Conservation (phyloP, 1,140 invertebrate species). For the Diorhabda elongata region DNA sequence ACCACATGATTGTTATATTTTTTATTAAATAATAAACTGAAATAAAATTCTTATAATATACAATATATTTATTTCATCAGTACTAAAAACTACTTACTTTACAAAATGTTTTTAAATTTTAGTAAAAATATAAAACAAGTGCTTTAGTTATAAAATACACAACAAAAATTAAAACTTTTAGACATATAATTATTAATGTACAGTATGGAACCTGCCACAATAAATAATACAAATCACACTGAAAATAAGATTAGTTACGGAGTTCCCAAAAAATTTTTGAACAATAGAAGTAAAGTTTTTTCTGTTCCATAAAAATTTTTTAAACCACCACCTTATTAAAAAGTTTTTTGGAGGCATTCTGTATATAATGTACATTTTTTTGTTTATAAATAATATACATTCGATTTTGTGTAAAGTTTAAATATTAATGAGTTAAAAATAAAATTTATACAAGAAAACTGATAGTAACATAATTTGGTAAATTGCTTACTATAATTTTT, state of each 20-base stretch:
- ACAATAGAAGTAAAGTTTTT: background rate
- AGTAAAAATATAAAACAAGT: slow-evolving; percentile 1
- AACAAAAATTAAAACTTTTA: background rate
- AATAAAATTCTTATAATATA: background rate
- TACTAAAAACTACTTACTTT: slow-evolving; percentile 3
- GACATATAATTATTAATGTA: background rate
- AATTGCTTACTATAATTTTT: too few species aligned
- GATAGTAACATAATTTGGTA: too few species aligned
- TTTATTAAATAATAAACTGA: too few species aligned
- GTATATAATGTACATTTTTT: too few species aligned
- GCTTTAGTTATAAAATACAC: background rate
- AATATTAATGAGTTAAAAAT: too few species aligned
- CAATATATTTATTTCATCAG: slow-evolving; percentile 1
- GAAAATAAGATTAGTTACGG: background rate
- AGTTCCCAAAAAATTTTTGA: background rate
- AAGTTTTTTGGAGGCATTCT: too few species aligned
- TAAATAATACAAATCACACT: background rate
- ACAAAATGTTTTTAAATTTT: background rate
- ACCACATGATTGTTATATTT: too few species aligned
- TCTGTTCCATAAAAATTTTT: background rate
- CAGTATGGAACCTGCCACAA: background rate
- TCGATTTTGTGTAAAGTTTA: too few species aligned
- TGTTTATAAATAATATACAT: too few species aligned
- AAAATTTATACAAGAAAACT: too few species aligned
- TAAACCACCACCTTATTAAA: too few species aligned